phyloP scores from a whole-genome alignment of 2,888 invertebrate species.

The Oligia strigilis region DNA sequence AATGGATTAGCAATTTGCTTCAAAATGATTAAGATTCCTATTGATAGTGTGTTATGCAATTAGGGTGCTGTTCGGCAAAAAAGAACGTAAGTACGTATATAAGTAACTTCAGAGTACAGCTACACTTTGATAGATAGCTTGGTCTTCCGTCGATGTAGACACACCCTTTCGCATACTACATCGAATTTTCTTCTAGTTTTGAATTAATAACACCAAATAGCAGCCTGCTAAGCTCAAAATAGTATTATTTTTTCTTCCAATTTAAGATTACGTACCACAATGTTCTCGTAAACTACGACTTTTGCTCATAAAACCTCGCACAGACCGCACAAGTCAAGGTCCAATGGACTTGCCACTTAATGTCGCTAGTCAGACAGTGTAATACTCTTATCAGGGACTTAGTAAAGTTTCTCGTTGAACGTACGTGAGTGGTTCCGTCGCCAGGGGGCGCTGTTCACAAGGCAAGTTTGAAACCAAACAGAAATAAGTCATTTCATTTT shows the following conservation, averaged over 20 bases:
- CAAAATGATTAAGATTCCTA: too few relatives aligned
- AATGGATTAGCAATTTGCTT: too few relatives aligned
- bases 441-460: conserved; percentile 17
- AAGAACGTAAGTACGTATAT: too few relatives aligned
- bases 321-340: conserved; percentile 5
- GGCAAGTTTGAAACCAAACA: not conserved
- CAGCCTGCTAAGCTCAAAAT: not conserved
- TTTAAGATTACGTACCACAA: not conserved
- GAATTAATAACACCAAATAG: not conserved
- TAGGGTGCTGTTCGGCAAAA: too few relatives aligned
- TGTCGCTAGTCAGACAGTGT: conserved; percentile 34
- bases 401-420: conserved; percentile 36
- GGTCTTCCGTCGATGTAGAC: too few relatives aligned
- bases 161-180: not conserved
- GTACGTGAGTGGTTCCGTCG: conserved; percentile 26
- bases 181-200: not conserved
- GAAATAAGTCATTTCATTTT: not conserved
- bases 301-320: not conserved
- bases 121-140: not conserved
- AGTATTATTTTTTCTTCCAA: not conserved
- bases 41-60: too few relatives aligned
- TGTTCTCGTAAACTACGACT: not conserved
- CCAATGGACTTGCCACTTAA: conserved; percentile 23
- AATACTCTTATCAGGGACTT: conserved; percentile 48
- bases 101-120: too few relatives aligned